Conservation (phyloP, 35 echinoderm and acorn worm genomes). For the Anneissia japonica region DNA sequence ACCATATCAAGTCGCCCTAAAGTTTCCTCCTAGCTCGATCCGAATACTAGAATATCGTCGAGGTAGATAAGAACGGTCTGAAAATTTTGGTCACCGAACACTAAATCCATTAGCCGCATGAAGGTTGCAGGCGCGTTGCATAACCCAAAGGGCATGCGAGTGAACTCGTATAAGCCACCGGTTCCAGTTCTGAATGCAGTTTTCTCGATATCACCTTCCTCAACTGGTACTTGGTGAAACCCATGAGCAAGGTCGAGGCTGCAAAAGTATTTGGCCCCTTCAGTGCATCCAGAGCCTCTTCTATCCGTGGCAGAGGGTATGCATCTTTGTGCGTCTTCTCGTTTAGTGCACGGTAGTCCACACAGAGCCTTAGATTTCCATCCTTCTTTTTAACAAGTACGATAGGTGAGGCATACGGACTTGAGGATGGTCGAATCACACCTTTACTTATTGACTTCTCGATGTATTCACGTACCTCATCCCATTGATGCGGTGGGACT, state of each 20-base stretch:
- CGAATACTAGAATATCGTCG: slow-evolving; percentile 1
- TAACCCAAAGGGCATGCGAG: slow-evolving; percentile 24
- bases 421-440: slow-evolving; percentile 39
- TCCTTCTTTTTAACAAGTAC: slow-evolving; percentile 53
- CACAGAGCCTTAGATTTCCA: slow-evolving; percentile 52
- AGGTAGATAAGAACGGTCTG: slow-evolving; percentile 2
- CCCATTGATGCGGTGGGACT: slow-evolving; percentile 30
- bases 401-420: slow-evolving; percentile 62
- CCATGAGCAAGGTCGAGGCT: slow-evolving; percentile 58
- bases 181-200: slow-evolving; percentile 49
- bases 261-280: slow-evolving; percentile 45
- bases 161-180: slow-evolving; percentile 15
- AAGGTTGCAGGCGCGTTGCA: slow-evolving; percentile 25
- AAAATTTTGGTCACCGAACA: slow-evolving; percentile 3
- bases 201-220: slow-evolving; percentile 36
- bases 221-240: slow-evolving; percentile 48
- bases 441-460: background rate
- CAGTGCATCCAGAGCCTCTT: slow-evolving; percentile 56
- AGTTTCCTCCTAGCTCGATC: background rate
- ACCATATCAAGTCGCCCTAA: slow-evolving; percentile 20
- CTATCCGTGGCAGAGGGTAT: slow-evolving; percentile 55
- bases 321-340: slow-evolving; percentile 55
- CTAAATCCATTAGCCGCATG: slow-evolving; percentile 9
- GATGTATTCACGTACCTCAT: slow-evolving; percentile 11
- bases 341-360: slow-evolving; percentile 63